Evolutionary conservation across 2,113 vertebrate species (phyloP).

Genomic region (Puntigrus tetrazona): DNA sequence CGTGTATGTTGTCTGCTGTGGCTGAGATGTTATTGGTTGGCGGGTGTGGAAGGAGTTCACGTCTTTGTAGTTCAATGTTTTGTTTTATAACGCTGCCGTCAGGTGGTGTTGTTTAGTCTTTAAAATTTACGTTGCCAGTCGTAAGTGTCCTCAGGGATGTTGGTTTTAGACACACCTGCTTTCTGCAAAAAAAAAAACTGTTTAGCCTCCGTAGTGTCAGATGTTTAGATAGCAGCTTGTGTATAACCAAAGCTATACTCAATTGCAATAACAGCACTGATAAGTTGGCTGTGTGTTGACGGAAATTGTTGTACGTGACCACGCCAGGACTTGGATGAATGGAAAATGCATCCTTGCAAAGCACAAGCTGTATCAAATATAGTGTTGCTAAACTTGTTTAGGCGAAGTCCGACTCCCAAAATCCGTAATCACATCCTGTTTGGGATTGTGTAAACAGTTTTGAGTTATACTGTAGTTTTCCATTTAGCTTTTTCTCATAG

Average conservation of each 20-base stretch:
- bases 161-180: not conserved
- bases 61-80: not conserved
- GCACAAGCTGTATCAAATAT: not conserved
- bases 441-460: slow-evolving; percentile 47
- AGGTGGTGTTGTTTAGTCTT: not conserved
- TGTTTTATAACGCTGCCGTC: not conserved
- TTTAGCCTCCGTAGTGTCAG: not conserved
- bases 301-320: not conserved
- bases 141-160: not conserved
- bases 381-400: slow-evolving; percentile 15
- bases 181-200: not conserved
- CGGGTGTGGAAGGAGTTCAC: not conserved
- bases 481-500: not conserved
- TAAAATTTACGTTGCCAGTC: not conserved
- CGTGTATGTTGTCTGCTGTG: slow-evolving; percentile 6
- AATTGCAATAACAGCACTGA: not conserved
- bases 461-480: not conserved
- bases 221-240: slow-evolving; percentile 3
- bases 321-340: not conserved
- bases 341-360: slow-evolving; percentile 26
- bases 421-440: slow-evolving; percentile 46
- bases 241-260: not conserved
- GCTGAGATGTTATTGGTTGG: slow-evolving; percentile 8
- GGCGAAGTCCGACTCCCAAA: slow-evolving; percentile 4
- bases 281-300: not conserved